Evolutionary conservation across 2,797 vertebrate species (phyloP).

Genomic region (Menidia menidia): DNA sequence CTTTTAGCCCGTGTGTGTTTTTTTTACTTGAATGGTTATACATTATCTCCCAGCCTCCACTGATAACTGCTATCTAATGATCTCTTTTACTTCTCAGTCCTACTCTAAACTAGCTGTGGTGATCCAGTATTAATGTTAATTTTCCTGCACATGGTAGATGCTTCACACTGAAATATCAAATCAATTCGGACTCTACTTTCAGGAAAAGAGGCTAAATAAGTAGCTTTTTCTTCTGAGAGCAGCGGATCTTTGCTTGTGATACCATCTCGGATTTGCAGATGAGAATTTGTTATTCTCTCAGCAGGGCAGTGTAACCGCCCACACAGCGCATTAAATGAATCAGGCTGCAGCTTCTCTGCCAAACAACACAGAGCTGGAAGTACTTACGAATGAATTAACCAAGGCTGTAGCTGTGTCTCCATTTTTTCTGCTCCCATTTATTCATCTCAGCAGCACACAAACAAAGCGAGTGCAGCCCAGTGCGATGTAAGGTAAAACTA

Average conservation of each 20-base stretch:
- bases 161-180: conserved; percentile 21
- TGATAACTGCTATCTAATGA: not conserved
- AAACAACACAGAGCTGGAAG: conserved; percentile 39
- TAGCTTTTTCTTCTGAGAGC: not conserved
- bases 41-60: too few relatives aligned
- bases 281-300: conserved; percentile 40
- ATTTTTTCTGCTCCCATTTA: conserved; percentile 6
- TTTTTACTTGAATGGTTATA: not conserved
- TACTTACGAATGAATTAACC: conserved; percentile 31
- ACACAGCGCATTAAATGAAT: conserved; percentile 60
- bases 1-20: not conserved
- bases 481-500: not conserved
- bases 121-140: not conserved
- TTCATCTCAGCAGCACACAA: not conserved
- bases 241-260: conserved; percentile 24
- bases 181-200: not conserved
- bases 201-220: conserved; percentile 14
- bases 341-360: conserved; percentile 46
- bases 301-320: conserved; percentile 51
- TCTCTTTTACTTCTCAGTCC: not conserved
- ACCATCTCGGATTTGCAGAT: conserved; percentile 31
- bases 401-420: conserved; percentile 20
- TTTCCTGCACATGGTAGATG: not conserved
- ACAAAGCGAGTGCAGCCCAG: not conserved
- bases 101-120: not conserved